phyloP scores from a whole-genome alignment of 2,888 invertebrate species.

The Chloroclysta siterata region DNA sequence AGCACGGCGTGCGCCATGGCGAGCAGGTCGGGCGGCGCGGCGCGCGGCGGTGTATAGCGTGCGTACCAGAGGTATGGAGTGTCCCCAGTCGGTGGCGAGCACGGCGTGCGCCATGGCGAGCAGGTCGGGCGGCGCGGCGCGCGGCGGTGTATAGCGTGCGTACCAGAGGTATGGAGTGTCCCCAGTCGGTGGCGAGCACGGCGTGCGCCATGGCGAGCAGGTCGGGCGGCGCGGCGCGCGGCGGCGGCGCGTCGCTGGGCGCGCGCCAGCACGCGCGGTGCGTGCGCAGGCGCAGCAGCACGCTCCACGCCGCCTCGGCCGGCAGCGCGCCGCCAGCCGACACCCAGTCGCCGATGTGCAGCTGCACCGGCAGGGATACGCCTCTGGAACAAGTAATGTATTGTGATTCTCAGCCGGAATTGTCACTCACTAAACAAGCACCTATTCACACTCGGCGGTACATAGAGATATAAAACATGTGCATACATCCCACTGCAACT shows the following conservation, averaged over 20 bases:
- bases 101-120: constrained; percentile 44
- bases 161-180: constrained; percentile 66
- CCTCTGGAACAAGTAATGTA: constrained; percentile 56
- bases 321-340: constrained; percentile 38
- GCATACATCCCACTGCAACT: too few species aligned
- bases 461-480: too few species aligned
- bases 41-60: too few species aligned
- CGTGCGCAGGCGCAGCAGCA: constrained; percentile 57
- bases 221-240: constrained; percentile 43
- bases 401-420: too few species aligned
- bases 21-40: too few species aligned
- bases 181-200: constrained; percentile 68
- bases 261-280: constrained; percentile 66
- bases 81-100: too few species aligned
- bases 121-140: constrained; percentile 59
- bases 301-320: constrained; percentile 67
- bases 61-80: too few species aligned
- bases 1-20: too few species aligned
- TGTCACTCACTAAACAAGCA: too few species aligned
- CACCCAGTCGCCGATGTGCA: constrained; percentile 62
- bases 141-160: constrained; percentile 17
- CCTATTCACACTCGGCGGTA: too few species aligned
- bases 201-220: constrained; percentile 58
- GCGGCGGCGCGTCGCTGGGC: constrained; percentile 52
- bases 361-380: constrained; percentile 62